A percentile compares a stretch with the other conserved stretches of the same genome.
Conservation (phyloP, 2,113 vertebrate species). For the Callipepla californica region DNA sequence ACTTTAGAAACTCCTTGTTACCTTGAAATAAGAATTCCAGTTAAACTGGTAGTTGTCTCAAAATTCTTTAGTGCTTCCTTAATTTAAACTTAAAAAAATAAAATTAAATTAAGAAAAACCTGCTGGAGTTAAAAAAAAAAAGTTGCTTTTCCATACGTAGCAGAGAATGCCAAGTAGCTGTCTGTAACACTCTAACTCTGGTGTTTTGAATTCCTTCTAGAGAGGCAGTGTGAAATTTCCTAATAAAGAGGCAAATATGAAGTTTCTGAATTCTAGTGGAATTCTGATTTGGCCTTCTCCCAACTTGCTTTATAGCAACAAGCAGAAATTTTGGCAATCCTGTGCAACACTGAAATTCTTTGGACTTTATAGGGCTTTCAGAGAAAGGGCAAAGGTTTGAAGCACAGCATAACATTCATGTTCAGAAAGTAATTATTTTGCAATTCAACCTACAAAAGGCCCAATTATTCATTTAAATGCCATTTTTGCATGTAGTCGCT, state of each 20-base stretch:
- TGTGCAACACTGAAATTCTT: background rate
- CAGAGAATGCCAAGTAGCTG: background rate
- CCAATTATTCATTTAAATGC: background rate
- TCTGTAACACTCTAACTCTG: background rate
- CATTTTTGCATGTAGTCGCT: background rate
- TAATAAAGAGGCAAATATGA: background rate
- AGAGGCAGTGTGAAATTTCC: background rate
- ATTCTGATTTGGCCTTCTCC: background rate
- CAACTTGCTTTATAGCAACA: background rate
- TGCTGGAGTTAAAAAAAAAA: background rate
- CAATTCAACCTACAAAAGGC: background rate
- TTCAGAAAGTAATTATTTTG: conserved; percentile 7
- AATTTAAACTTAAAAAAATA: background rate
- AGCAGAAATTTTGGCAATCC: background rate
- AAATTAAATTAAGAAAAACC: background rate
- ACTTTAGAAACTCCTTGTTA: background rate
- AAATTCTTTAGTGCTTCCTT: background rate
- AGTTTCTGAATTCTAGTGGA: background rate
- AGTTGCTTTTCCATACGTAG: background rate
- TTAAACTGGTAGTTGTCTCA: background rate
- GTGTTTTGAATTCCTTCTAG: background rate
- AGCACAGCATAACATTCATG: background rate
- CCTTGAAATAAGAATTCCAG: background rate
- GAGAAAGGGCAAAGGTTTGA: background rate
- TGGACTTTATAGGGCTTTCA: background rate